Evolutionary conservation across 2,888 invertebrate species (phyloP), one percentile per base, ranked within the genome.

Genomic region (Phengaris arion): DNA sequence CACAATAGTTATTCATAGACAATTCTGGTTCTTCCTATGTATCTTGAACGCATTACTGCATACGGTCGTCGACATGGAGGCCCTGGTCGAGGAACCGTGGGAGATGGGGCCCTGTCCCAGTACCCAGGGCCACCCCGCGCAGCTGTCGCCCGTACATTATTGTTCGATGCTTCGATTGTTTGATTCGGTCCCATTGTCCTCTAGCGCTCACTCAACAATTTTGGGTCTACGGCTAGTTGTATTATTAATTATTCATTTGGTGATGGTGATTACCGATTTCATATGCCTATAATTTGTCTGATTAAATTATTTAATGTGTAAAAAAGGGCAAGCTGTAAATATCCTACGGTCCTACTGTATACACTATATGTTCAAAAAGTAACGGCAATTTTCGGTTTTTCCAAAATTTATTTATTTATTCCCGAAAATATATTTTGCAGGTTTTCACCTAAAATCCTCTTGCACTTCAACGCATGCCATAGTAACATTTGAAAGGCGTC

Each of bases 141-240:
- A 92, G 92, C 92, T 92, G 93, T 90, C 92, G 89, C 86, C 81
- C 82, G 85, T 85, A 84, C 85, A 84, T 82, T 82, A 84, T 68
- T 75, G 57, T 86, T 85, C 85, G 86, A 84, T 82, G 82, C 83
- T 90, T 89, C 89, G 89, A 91, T 92, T 92, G 91, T 92, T 91
- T 88, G 89, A 90, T 88, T 85, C 87, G 81, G 85, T 81, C 80
- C 76, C 79, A 87, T 92, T 92, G 91, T 91, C 89, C 91, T 83
- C 83, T 79, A 79, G 76, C 78, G 79, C 78, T 78, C 79, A 74
- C 74, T 76, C 52, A 72, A 76, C 78, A 76, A 79, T 75, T 79
- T 79, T 78, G 78, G 35, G 73, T 78, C 76, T 77, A 77, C 55
- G 55, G 70, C 79, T 77, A 68, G 74, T 79, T 79, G 80, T 81